These are phyloP conservation scores for Phalloptychus januarius DNA, from an alignment of 2,797 vertebrate species.

Conservation along the genomic window DNA sequence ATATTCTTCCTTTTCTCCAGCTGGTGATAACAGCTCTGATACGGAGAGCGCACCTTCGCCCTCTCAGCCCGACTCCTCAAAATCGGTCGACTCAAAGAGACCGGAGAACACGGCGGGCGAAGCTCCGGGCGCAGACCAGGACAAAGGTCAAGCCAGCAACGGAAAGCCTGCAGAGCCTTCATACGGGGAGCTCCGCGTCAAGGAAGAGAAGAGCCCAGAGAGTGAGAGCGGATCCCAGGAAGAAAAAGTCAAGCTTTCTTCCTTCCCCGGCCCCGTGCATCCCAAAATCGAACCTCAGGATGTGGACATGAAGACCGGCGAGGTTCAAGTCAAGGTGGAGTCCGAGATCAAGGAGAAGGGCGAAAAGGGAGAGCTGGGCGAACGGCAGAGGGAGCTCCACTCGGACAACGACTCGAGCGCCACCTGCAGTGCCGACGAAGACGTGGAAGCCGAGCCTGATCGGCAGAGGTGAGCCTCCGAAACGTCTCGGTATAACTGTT, in stretches of 20 bases:
- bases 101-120: slow-evolving; percentile 69
- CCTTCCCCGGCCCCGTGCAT: slow-evolving; percentile 82
- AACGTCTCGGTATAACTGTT: neutral
- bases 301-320: slow-evolving; percentile 81
- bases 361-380: slow-evolving; percentile 84
- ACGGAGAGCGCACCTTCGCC: slow-evolving; percentile 98
- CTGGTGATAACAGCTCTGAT: slow-evolving; percentile 97
- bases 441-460: slow-evolving; percentile 93
- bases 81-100: slow-evolving; percentile 83
- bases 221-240: slow-evolving; percentile 79
- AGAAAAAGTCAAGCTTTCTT: slow-evolving; percentile 66
- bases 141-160: slow-evolving; percentile 70
- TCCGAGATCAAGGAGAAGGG: slow-evolving; percentile 89
- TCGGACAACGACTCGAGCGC: slow-evolving; percentile 98
- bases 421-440: slow-evolving; percentile 99
- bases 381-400: slow-evolving; percentile 82
- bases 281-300: slow-evolving; percentile 90
- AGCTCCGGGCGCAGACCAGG: slow-evolving; percentile 77
- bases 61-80: slow-evolving; percentile 89
- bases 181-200: slow-evolving; percentile 83
- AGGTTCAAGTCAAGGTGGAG: slow-evolving; percentile 89
- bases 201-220: slow-evolving; percentile 86
- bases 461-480: slow-evolving; percentile 82
- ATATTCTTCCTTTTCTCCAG: slow-evolving; percentile 68
- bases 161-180: slow-evolving; percentile 81